Conservation (phyloP, 64 coral and sea anemone genomes). For the Montipora efflorescens region DNA sequence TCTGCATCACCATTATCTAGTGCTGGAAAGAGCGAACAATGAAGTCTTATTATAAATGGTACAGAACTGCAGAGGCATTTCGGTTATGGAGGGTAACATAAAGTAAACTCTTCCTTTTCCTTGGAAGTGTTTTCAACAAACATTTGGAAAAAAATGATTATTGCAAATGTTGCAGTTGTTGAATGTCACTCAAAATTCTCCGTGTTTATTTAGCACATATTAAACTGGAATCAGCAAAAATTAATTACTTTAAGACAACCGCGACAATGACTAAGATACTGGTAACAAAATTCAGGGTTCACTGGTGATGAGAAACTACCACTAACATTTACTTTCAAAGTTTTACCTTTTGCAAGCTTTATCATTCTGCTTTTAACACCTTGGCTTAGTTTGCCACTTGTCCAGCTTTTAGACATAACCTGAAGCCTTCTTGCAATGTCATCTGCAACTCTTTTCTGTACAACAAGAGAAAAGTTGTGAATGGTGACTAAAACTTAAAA, state of each 20-base stretch:
- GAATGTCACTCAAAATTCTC: too few species aligned
- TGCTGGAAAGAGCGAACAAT: slow-evolving; percentile 25
- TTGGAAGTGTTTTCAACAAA: too few species aligned
- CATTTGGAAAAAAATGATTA: too few species aligned
- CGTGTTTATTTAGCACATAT: too few species aligned
- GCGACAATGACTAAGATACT: background rate
- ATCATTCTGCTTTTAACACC: slow-evolving; percentile 93
- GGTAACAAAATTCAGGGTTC: too few species aligned
- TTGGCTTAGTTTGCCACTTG: slow-evolving; percentile 84
- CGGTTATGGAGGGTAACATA: too few species aligned
- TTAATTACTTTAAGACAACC: too few species aligned
- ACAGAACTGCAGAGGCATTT: too few species aligned
- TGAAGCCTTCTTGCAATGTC: slow-evolving; percentile 82
- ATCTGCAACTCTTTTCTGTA: slow-evolving; percentile 86
- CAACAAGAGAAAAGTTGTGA: background rate
- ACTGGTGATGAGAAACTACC: too few species aligned
- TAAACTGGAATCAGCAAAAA: too few species aligned
- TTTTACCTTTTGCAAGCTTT: slow-evolving; percentile 86
- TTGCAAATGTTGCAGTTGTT: too few species aligned
- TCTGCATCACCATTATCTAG: slow-evolving; percentile 84
- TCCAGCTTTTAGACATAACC: slow-evolving; percentile 90
- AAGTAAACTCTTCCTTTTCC: too few species aligned
- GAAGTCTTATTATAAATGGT: background rate
- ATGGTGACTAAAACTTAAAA: background rate
- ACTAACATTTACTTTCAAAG: background rate